Evolutionary conservation across 2,888 invertebrate genomes (phyloP).

Genomic region (Argynnis bischoffii): DNA sequence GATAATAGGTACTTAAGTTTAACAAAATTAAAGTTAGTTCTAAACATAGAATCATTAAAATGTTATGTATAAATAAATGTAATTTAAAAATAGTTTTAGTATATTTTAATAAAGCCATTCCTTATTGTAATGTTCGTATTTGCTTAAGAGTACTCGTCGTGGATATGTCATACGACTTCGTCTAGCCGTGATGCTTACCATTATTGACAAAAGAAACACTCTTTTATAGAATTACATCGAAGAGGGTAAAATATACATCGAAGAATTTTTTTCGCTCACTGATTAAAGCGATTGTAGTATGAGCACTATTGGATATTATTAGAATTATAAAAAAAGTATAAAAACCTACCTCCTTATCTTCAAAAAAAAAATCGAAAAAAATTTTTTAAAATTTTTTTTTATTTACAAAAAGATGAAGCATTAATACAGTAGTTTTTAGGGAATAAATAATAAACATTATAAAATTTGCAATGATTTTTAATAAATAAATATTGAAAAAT

Average conservation of each 20-base stretch:
- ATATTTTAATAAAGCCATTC: too few species aligned
- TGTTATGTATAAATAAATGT: too few species aligned
- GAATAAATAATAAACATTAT: too few species aligned
- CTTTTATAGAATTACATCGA: slow-evolving; percentile 10
- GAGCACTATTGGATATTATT: slow-evolving; percentile 5
- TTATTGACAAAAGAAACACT: slow-evolving; percentile 15
- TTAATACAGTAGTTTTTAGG: too few species aligned
- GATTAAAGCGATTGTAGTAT: slow-evolving; percentile 11
- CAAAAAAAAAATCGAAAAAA: too few species aligned
- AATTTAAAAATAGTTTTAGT: too few species aligned
- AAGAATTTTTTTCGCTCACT: slow-evolving; percentile 9
- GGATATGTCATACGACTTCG: slow-evolving; percentile 12
- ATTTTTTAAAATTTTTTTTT: too few species aligned
- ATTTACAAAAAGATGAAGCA: too few species aligned
- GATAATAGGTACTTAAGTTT: neutral
- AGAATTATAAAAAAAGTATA: slow-evolving; percentile 5
- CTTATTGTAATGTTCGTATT: neutral
- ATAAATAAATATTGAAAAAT: too few species aligned
- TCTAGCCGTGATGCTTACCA: slow-evolving; percentile 13
- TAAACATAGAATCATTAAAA: too few species aligned
- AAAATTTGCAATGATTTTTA: too few species aligned
- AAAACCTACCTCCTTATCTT: neutral
- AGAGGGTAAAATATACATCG: slow-evolving; percentile 14
- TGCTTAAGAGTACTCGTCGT: slow-evolving; percentile 7
- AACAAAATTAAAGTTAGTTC: too few species aligned